Base-by-base conservation (phyloP, 1,140 invertebrate species). In the Drosophila simulans region DNA sequence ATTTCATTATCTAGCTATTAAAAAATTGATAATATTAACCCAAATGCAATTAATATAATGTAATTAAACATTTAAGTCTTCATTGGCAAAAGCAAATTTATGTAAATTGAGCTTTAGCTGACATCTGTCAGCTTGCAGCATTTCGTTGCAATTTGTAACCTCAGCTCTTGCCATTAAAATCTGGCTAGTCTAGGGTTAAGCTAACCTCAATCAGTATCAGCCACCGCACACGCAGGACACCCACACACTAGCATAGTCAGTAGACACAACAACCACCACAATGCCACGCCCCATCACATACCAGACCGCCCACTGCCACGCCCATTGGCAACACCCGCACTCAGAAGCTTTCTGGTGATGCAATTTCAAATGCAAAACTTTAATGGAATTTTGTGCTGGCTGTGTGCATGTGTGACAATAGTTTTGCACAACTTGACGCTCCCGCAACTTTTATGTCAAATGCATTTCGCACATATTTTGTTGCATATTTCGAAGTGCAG, bases 311-410 rank as follows among this genome's bases (percentile, higher is more conserved):
- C 52, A 34, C 46, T 5, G 22, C 12, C 54, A 54, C 60, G 42
- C 53, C 43, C 27, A 35, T 12, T 20, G 10, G n/a, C 49, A 74
- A 68, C 42, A 37, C 60, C 42, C 60, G 37, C 51, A 60, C 43
- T 48, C 70, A 52, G 35, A 49, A 77, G 55, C 79, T 56, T 69
- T 66, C 64, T 69, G 72, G 46, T 77, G 68, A 74, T 82, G 78
- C 79, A 88, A 86, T 86, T 86, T 63, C 59, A 71, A 88, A 86
- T 86, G 83, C 78, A 88, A 82, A 86, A 86, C 82, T 86, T 86
- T 71, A 86, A 86, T 88, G 82, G 79, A 86, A 86, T 88, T 86
- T 68, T 64, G 43, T 70, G 56, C 25, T 59, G 77, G 58, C 58
- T 58, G 51, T 64, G 25, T 49, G 43, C 54, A 35, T 59, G 42